Evolutionary conservation across 2,113 vertebrate species (phyloP).

Genomic region (Ciconia boyciana): DNA sequence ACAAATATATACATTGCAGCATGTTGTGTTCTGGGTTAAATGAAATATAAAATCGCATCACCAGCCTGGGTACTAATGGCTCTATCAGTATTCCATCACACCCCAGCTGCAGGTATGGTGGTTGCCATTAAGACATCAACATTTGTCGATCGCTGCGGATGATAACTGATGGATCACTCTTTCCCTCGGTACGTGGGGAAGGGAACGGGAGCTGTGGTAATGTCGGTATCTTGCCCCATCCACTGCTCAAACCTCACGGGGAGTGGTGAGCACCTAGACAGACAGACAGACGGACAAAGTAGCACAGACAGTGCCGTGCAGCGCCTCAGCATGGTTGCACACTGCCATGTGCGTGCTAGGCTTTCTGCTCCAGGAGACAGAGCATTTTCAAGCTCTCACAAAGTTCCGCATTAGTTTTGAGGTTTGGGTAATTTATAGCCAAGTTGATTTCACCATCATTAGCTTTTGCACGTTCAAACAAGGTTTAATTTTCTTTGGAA

Average conservation of each 20-base stretch:
- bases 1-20: constrained; percentile 61
- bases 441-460: constrained; percentile 28
- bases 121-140: constrained; percentile 27
- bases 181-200: not conserved
- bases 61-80: constrained; percentile 36
- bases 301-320: not conserved
- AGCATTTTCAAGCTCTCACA: not conserved
- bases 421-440: constrained; percentile 4
- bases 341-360: fast-evolving
- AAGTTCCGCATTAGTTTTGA: constrained; percentile 9
- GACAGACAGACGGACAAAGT: not conserved
- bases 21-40: constrained; percentile 58
- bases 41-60: constrained; percentile 41
- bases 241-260: not conserved
- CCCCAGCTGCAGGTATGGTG: constrained; percentile 14
- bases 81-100: constrained; percentile 35
- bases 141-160: not conserved
- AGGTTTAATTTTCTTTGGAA: constrained; percentile 55
- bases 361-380: not conserved
- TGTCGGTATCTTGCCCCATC: not conserved
- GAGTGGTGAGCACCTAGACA: not conserved
- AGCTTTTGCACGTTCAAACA: constrained; percentile 8
- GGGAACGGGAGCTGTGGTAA: not conserved
- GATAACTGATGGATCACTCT: not conserved
- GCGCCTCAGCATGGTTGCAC: fast-evolving